Evolutionary conservation across 92 coral and sea anemone genomes (phyloP).

Genomic region (Zoanthus sansibaricus): DNA sequence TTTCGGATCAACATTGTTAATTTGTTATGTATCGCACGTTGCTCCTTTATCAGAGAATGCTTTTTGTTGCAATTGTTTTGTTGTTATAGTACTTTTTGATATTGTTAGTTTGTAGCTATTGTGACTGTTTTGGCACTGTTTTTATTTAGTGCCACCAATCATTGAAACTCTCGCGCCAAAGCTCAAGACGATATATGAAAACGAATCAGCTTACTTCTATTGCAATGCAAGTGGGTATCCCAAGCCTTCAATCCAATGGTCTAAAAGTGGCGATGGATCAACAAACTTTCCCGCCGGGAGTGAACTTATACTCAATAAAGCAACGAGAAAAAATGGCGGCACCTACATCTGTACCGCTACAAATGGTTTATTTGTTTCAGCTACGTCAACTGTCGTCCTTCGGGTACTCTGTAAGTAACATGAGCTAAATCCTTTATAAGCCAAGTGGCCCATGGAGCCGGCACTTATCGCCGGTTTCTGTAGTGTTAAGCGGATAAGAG

Average conservation of each 20-base stretch:
- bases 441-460: too few species aligned
- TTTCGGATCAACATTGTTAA: too few species aligned
- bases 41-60: too few species aligned
- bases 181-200: constrained; percentile 18
- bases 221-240: constrained; percentile 59
- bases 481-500: too few species aligned
- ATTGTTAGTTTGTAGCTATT: too few species aligned
- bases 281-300: not conserved
- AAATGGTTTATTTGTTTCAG: constrained; percentile 18
- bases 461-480: too few species aligned
- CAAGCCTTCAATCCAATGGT: constrained; percentile 46
- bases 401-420: constrained; percentile 44
- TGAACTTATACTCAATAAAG: not conserved
- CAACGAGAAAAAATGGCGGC: constrained; percentile 33
- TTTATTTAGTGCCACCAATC: not conserved
- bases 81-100: too few species aligned
- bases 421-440: too few species aligned
- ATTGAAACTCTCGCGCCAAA: not conserved
- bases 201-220: constrained; percentile 1
- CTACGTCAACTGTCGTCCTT: constrained; percentile 22
- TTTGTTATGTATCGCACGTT: too few species aligned
- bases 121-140: too few species aligned
- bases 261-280: constrained; percentile 4
- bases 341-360: constrained; percentile 41
- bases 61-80: too few species aligned